phyloP scores from a whole-genome alignment of 1,140 invertebrate genomes.

The Paralvinella palmiformis region DNA sequence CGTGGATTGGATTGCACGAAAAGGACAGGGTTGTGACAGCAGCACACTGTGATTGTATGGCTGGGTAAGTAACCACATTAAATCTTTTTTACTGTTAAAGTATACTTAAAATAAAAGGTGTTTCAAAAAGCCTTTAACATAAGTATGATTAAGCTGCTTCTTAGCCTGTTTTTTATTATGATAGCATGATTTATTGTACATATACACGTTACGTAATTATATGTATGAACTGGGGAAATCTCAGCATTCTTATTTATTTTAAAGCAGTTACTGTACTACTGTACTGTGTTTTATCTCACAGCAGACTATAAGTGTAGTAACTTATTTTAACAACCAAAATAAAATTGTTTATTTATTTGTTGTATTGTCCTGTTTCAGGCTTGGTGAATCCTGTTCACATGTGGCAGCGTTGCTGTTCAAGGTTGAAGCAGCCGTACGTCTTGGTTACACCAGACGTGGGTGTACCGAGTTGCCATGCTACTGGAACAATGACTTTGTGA shows the following conservation, averaged over 20 bases:
- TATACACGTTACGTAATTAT: not conserved
- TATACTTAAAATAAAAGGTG: not conserved
- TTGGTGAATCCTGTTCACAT: slow-evolving; percentile 23
- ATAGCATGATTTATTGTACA: no score
- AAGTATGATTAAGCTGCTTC: no score
- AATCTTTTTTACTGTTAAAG: not conserved
- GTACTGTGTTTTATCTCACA: not conserved
- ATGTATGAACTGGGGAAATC: not conserved
- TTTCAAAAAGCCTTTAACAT: not conserved
- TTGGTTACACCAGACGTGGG: slow-evolving; percentile 11
- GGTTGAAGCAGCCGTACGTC: slow-evolving; percentile 20
- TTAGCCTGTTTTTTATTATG: no score
- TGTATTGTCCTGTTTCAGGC: slow-evolving; percentile 17
- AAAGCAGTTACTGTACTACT: not conserved
- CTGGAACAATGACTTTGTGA: slow-evolving; percentile 21
- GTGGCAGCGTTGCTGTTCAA: slow-evolving; percentile 20
- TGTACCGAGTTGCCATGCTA: slow-evolving; percentile 18
- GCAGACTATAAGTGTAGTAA: no score
- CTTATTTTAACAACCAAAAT: not conserved
- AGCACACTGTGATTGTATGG: slow-evolving; percentile 7
- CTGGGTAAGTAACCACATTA: no score
- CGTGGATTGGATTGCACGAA: not conserved
- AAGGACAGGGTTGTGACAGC: slow-evolving; percentile 4
- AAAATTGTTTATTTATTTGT: slow-evolving; percentile 2
- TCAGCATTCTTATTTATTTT: slow-evolving; percentile 1